A percentile compares a stretch with the other conserved stretches of the same genome.
Conservation (phyloP, 2,797 vertebrate genomes). For the Saxicola maurus region DNA sequence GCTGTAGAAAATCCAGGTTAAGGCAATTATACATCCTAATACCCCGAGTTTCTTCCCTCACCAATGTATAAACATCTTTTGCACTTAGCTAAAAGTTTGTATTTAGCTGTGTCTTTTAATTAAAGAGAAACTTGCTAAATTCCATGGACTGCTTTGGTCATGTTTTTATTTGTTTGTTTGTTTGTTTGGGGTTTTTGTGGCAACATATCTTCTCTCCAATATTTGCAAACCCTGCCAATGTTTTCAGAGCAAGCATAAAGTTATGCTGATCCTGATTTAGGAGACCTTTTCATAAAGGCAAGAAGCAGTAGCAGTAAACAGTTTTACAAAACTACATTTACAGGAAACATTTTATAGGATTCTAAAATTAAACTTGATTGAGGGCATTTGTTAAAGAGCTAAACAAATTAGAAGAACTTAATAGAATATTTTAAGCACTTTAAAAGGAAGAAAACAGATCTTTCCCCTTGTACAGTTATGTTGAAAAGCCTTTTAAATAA, state of each 20-base stretch:
- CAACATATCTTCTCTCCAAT: neutral
- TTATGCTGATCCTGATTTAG: neutral
- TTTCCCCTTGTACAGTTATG: conserved; percentile 20
- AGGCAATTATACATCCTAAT: accelerated
- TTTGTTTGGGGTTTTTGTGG: neutral
- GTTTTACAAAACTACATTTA: neutral
- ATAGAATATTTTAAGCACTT: conserved; percentile 35
- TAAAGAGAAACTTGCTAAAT: neutral
- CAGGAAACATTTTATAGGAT: neutral
- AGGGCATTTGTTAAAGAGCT: neutral
- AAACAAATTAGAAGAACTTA: conserved; percentile 46
- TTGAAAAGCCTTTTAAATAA: conserved; percentile 62
- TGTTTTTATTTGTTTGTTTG: neutral
- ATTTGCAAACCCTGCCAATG: neutral
- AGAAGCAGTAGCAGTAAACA: neutral
- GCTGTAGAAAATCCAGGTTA: neutral
- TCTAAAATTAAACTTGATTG: conserved; percentile 20
- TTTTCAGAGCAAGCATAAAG: neutral
- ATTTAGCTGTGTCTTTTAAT: neutral
- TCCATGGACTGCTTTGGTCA: neutral
- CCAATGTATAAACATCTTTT: neutral
- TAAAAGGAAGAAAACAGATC: conserved; percentile 13
- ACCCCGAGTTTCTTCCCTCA: neutral
- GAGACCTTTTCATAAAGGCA: neutral
- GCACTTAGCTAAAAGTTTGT: neutral